Evolutionary conservation across 1,140 invertebrate genomes (phyloP), one percentile per base, ranked within the genome.

Genomic region (Trichonephila clavipes): DNA sequence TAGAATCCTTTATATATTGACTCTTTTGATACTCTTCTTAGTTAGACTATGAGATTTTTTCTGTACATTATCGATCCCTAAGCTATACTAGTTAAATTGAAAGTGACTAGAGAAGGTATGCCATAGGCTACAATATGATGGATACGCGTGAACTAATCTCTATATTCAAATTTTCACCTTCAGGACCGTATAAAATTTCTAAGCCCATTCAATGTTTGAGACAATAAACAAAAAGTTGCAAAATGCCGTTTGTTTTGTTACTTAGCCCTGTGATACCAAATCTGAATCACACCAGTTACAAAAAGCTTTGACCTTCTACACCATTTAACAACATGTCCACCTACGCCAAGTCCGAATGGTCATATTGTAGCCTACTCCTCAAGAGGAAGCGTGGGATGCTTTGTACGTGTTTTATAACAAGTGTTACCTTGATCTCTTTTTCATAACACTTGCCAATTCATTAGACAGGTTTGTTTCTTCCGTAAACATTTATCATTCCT

Each of bases 381-480:
- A 14, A 87, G 12, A 64, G 85, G 24, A 40, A 21, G 85, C 28
- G 85, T 87, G 61, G 85, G 85, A 87, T 64, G 59, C 10, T 40
- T 51, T 77, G 72, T 77, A 40, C 72, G 72, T 18, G 85, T 64
- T 10, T 64, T 64, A 51, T 87, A 83, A 64, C 51, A 87, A 34
- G 24, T 64, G 28, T 87, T 87, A 87, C 85, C 85, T 87, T 87
- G 85, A 87, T 87, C 85, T 62, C 85, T 16, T 87, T 87, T 87
- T 64, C 85, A 87, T 62, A 87, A 87, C 85, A 87, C 85, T 87
- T 40, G 85, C 85, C 85, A 62, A 87, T 87, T 87, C 51, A 64
- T 87, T 87, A 87, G 85, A 61, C 61, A 40, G 85, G 85, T 87
- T 87, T 61, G 85, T 87, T 87, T 87, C 82, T 87, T 87, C 59